A percentile compares a stretch with the other conserved stretches of the same genome.
Evolutionary conservation across 2,113 vertebrate species (phyloP).

Genomic region (Sinocyclocheilus anophthalmus): DNA sequence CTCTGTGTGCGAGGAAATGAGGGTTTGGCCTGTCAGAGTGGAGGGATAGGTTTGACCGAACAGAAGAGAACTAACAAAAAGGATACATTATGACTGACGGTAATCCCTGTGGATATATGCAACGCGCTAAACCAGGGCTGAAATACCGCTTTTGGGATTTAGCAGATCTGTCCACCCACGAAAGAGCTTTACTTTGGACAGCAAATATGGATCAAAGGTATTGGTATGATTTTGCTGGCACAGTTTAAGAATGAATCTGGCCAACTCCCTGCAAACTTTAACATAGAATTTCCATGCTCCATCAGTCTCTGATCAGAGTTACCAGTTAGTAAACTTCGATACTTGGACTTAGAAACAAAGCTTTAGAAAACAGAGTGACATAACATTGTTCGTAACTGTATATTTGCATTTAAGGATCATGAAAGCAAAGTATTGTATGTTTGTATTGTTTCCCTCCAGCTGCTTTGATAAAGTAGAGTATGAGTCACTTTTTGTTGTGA

Average conservation of each 20-base stretch:
- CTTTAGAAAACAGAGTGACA: neutral
- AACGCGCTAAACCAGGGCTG: neutral
- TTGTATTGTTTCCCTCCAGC: neutral
- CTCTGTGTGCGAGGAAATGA: neutral
- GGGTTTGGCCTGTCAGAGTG: constrained; percentile 6
- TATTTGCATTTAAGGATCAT: neutral
- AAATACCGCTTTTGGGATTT: constrained; percentile 22
- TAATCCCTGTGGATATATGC: constrained; percentile 10
- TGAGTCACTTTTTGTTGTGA: neutral
- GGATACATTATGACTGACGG: constrained; percentile 2
- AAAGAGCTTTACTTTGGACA: constrained; percentile 22
- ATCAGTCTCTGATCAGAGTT: neutral
- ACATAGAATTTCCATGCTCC: neutral
- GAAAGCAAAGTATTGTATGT: neutral
- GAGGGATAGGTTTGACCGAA: neutral
- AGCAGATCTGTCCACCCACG: neutral
- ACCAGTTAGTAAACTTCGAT: neutral
- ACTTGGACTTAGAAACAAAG: neutral
- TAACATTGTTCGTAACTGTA: neutral
- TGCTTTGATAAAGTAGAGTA: neutral
- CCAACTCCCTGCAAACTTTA: constrained; percentile 8
- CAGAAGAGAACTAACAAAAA: neutral
- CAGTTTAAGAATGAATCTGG: constrained; percentile 7
- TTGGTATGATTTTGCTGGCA: constrained; percentile 8
- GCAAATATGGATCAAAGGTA: constrained; percentile 30